phyloP scores from a whole-genome alignment of 1,140 invertebrate genomes.

The Zaprionus tsacasi region DNA sequence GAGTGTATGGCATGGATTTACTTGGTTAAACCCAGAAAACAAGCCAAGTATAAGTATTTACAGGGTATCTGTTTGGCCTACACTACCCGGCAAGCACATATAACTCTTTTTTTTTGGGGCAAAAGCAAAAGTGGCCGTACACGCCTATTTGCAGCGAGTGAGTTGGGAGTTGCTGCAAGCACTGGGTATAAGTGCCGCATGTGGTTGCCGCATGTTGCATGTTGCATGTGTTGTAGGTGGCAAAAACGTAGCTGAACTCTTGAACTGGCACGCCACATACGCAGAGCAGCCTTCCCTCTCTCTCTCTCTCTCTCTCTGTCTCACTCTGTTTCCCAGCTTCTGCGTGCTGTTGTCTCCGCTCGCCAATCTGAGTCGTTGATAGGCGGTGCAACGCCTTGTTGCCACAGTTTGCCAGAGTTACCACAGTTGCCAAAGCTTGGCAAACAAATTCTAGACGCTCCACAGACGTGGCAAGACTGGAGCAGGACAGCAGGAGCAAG shows the following conservation, averaged over 20 bases:
- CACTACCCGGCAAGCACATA: not conserved
- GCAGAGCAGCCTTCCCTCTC: constrained; percentile 1
- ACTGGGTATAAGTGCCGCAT: constrained; percentile 10
- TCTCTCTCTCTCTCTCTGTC: not conserved
- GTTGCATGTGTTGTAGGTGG: constrained; percentile 56
- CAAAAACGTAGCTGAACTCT: constrained; percentile 53
- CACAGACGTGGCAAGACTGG: constrained; percentile 29
- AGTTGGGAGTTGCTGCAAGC: constrained; percentile 4
- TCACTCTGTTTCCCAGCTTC: not conserved
- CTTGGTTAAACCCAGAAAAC: too few relatives aligned
- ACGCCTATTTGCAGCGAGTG: constrained; percentile 38
- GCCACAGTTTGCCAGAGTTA: constrained; percentile 15
- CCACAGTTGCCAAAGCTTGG: constrained; percentile 7
- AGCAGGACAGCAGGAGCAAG: not conserved
- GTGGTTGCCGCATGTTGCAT: constrained; percentile 5
- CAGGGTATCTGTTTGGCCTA: not conserved
- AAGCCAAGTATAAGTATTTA: not conserved
- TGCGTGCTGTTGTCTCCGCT: constrained; percentile 29
- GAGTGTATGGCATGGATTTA: too few relatives aligned
- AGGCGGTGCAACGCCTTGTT: constrained; percentile 33
- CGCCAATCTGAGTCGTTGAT: constrained; percentile 45
- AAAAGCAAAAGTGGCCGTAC: constrained; percentile 57
- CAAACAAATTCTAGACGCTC: constrained; percentile 58
- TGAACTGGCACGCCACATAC: constrained; percentile 57
- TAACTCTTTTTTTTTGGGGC: constrained; percentile 21